Base-by-base conservation (phyloP, 2,797 vertebrate species). In the Typhlichthys subterraneus region DNA sequence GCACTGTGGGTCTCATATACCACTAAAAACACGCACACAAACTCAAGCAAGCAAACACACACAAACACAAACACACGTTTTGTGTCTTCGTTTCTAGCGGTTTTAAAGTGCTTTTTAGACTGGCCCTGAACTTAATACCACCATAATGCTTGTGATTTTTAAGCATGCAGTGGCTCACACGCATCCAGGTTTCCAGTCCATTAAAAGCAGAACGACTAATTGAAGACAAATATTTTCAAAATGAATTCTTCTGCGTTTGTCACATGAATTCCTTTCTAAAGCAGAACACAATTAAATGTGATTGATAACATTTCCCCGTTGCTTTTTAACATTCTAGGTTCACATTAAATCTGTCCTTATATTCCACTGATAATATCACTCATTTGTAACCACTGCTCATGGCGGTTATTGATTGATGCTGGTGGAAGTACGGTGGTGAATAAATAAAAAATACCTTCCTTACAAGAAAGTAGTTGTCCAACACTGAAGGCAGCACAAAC, bases 1-100 rank as follows among this genome's bases (percentile, higher is more conserved):
- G 92, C 92, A 86, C 89, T 94, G 88, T 91, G 83, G 81, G 69
- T 85, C 76, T 88, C 89, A 75, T 56, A 80, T 85, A 76, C 47
- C 55, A 61, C 77, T 45, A 60, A 61, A 61, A 53, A 61, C 65
- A 53, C 61, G 69, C 69, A 53, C 72, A 67, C 63, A 72, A 38
- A 38, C 23, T 29, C 70, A 73, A 53, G 63, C 31, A 33, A 15
- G n/a, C 48, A 55, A 58, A 75, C 6, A 23, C 69, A 68, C 60
- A 45, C 8, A 58, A 55, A 23, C 8, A 23, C 56, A 59, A 53
- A 69, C 42, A 45, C 45, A 38, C 53, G 55, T 50, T n/a, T 11
- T 13, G 11, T 5, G 55, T 53, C 49, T 51, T 15, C 8, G 7
- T 38, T 38, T 38, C 33, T 38, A 38, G 33, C 33, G 33, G 49